These are phyloP conservation scores for Chelonus formosanus DNA, from an alignment of 2,888 invertebrate genomes.

Conservation along the genomic window DNA sequence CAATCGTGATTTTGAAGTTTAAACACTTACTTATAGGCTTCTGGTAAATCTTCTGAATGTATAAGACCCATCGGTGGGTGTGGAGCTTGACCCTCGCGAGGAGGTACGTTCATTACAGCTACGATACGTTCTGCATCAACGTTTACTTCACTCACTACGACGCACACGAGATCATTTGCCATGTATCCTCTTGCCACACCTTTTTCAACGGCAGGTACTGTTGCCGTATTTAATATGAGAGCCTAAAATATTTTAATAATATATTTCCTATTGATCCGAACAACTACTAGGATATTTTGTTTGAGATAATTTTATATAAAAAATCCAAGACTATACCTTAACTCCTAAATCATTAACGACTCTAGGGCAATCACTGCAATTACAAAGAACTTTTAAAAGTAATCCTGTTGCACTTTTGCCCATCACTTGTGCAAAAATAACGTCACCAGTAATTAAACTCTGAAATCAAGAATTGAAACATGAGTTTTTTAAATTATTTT, in stretches of 20 bases:
- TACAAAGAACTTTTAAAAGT: slow-evolving; percentile 85
- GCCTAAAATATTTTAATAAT: slow-evolving; percentile 47
- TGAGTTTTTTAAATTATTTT: too few relatives aligned
- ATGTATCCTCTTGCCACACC: slow-evolving; percentile 80
- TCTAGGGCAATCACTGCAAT: slow-evolving; percentile 79
- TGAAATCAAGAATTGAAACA: slow-evolving; percentile 38
- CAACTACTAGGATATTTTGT: too few relatives aligned
- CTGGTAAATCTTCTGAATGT: slow-evolving; percentile 82
- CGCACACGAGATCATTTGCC: slow-evolving; percentile 86
- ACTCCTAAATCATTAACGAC: slow-evolving; percentile 88
- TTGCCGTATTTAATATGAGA: slow-evolving; percentile 64
- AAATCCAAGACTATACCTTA: slow-evolving; percentile 70
- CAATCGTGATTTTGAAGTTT: neutral
- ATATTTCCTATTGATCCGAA: too few relatives aligned
- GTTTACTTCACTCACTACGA: slow-evolving; percentile 87
- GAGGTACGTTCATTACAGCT: slow-evolving; percentile 84
- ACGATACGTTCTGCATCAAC: slow-evolving; percentile 88
- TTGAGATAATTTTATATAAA: neutral
- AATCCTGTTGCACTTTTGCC: slow-evolving; percentile 78
- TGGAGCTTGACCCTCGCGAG: slow-evolving; percentile 76
- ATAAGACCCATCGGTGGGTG: slow-evolving; percentile 84
- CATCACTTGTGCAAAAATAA: slow-evolving; percentile 81
- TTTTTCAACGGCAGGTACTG: slow-evolving; percentile 81
- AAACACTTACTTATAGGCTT: slow-evolving; percentile 81
- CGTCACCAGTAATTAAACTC: slow-evolving; percentile 71